Evolutionary conservation across 2,797 vertebrate genomes (phyloP).

Genomic region (Tenualosa ilisha): DNA sequence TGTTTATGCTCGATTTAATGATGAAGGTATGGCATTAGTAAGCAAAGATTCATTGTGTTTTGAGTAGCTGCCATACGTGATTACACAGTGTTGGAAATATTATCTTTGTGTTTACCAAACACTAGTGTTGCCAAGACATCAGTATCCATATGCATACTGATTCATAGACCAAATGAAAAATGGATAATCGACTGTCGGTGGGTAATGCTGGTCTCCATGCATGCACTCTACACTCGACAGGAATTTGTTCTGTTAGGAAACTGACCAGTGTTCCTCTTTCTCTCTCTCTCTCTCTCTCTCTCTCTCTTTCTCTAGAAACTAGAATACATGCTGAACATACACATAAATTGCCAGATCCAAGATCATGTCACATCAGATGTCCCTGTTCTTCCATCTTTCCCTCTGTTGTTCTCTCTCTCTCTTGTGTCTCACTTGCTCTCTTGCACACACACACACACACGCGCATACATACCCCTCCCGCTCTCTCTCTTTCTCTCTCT

Average conservation of each 20-base stretch:
- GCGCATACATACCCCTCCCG: neutral
- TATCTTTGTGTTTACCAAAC: slow-evolving; percentile 2
- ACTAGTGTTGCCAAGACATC: neutral
- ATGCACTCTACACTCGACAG: neutral
- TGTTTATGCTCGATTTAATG: neutral
- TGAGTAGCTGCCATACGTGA: neutral
- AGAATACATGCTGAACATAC: too few species aligned
- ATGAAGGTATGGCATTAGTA: neutral
- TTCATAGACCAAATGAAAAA: neutral
- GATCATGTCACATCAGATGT: too few species aligned
- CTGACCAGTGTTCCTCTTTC: neutral
- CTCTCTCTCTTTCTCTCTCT: neutral
- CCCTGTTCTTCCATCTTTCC: too few species aligned
- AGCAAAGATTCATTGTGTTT: neutral
- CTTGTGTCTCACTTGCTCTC: too few species aligned
- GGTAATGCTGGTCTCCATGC: neutral
- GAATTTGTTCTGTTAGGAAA: neutral
- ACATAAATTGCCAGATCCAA: too few species aligned
- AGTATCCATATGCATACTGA: neutral
- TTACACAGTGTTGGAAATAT: neutral
- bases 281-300: too few species aligned
- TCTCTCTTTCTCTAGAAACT: too few species aligned
- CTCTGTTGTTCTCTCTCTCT: too few species aligned
- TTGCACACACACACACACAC: too few species aligned
- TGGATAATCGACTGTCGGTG: neutral